Percentiles rank a stretch among this genome's conserved stretches.
phyloP scores from a whole-genome alignment of 2,797 vertebrate genomes.

The Pempheris klunzingeri region DNA sequence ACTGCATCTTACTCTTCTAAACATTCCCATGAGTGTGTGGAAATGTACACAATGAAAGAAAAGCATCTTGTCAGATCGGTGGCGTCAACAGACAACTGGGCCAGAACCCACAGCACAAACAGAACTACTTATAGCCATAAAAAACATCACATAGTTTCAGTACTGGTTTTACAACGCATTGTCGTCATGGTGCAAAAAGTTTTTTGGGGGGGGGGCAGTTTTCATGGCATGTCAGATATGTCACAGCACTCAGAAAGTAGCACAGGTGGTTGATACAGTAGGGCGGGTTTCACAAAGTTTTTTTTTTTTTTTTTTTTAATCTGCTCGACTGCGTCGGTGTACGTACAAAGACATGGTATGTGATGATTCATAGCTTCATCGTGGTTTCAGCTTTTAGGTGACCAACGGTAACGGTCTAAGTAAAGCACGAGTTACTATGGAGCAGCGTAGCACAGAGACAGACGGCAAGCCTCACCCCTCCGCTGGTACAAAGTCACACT shows the following conservation, averaged over 20 bases:
- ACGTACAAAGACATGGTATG: slow-evolving; percentile 18
- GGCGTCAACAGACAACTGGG: slow-evolving; percentile 52
- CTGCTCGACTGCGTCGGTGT: slow-evolving; percentile 23
- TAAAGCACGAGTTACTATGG: slow-evolving; percentile 51
- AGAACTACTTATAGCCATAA: slow-evolving; percentile 54
- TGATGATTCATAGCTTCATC: slow-evolving; percentile 11
- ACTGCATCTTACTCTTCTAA: slow-evolving; percentile 45
- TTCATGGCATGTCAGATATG: slow-evolving; percentile 59
- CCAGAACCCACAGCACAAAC: slow-evolving; percentile 53
- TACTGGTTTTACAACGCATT: slow-evolving; percentile 53
- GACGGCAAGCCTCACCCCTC: slow-evolving; percentile 47
- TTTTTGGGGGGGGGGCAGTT: slow-evolving; percentile 35
- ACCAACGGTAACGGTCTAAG: slow-evolving; percentile 30
- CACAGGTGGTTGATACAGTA: slow-evolving; percentile 49
- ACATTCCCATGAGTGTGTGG: slow-evolving; percentile 57
- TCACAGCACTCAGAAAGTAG: slow-evolving; percentile 50
- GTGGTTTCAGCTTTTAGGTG: slow-evolving; percentile 28
- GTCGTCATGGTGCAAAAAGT: slow-evolving; percentile 53
- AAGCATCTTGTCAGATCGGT: slow-evolving; percentile 50
- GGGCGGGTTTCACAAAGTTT: slow-evolving; percentile 15
- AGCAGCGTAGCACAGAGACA: slow-evolving; percentile 54
- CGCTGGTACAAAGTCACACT: slow-evolving; percentile 65
- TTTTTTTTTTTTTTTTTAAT: slow-evolving; percentile 1
- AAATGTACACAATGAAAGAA: slow-evolving; percentile 56
- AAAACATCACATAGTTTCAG: slow-evolving; percentile 71